Evolutionary conservation across 2,888 invertebrate genomes (phyloP).

Genomic region (Biston stratarius): DNA sequence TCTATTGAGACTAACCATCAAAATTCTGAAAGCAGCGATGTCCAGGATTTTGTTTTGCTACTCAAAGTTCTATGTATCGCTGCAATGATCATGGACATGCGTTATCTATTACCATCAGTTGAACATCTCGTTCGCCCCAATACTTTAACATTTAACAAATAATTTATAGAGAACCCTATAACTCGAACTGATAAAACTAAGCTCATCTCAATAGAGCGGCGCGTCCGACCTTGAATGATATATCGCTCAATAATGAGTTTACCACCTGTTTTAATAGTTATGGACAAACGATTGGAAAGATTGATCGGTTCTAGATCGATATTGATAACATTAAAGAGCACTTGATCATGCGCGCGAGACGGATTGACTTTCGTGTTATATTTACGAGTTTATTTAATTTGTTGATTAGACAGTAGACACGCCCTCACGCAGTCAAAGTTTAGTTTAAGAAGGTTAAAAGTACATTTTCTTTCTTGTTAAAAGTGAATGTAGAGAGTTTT

Average conservation of each 20-base stretch:
- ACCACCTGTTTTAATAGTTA: constrained; percentile 28
- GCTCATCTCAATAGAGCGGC: constrained; percentile 28
- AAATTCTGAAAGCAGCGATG: too few relatives aligned
- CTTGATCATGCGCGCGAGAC: constrained; percentile 13
- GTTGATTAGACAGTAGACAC: background rate
- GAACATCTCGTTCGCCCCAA: too few relatives aligned
- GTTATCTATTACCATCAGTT: too few relatives aligned
- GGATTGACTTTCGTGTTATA: constrained; percentile 11
- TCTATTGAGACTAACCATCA: too few relatives aligned
- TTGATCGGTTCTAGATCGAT: constrained; percentile 26
- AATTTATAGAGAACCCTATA: constrained; percentile 13
- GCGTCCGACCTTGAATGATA: constrained; percentile 32
- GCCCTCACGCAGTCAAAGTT: background rate
- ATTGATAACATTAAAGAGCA: constrained; percentile 25
- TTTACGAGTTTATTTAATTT: constrained; percentile 3
- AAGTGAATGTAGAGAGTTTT: too few relatives aligned
- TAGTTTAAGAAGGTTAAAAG: background rate
- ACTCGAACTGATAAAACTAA: background rate
- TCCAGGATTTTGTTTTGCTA: too few relatives aligned
- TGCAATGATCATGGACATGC: too few relatives aligned
- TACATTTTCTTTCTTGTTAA: background rate
- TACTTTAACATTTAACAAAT: too few relatives aligned
- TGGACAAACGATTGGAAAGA: constrained; percentile 18
- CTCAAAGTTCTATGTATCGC: too few relatives aligned
- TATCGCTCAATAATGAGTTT: constrained; percentile 17